Evolutionary conservation across 2,113 vertebrate species (phyloP), one percentile per base, ranked within the genome.

Genomic region (Nibea albiflora): DNA sequence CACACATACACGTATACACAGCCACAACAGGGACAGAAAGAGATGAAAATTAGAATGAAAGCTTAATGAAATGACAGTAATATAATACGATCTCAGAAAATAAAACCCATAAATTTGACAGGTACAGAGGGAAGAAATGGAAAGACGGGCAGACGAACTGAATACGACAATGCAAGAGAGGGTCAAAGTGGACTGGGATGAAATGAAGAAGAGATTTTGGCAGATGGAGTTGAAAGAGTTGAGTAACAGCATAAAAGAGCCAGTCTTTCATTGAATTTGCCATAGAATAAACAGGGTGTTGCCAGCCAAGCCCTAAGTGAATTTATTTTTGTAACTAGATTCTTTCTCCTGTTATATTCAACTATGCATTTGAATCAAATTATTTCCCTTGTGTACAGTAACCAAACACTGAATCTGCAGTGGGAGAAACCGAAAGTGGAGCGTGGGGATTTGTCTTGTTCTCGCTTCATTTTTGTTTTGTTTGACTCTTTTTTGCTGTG

Each of bases 201-300:
- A 63, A 56, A 58, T 54, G 53, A 63, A 66, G 56, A 62, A 17
- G 26, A 58, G 52, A 69, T 60, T 31, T 60, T 44, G 63, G 52
- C 19, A 68, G 8, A 50, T 63, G 50, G n/a, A 39, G 26, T 35
- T 26, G 11, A 80, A 69, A 54, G 62, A 80, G 73, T 66, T 62
- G 61, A 72, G 52, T 66, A 66, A 84, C 31, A 52, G 73, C n/a
- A 81, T 54, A 73, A 63, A 83, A 82, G 67, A 26, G 39, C 50
- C 47, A 66, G 67, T 75, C 88, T 89, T 83, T 88, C 83, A 86
- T 87, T 86, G 54, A 70, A 80, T 85, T 88, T 81, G 17, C 78
- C 81, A 72, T 86, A 81, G 76, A 90, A 89, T 86, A 92, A 89
- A 90, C 91, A 92, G 78, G 83, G 83, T 84, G 88, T 90, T 84